Percentiles rank a stretch among this genome's conserved stretches.
phyloP scores from a whole-genome alignment of 2,797 vertebrate species.

The Cyclopterus lumpus region DNA sequence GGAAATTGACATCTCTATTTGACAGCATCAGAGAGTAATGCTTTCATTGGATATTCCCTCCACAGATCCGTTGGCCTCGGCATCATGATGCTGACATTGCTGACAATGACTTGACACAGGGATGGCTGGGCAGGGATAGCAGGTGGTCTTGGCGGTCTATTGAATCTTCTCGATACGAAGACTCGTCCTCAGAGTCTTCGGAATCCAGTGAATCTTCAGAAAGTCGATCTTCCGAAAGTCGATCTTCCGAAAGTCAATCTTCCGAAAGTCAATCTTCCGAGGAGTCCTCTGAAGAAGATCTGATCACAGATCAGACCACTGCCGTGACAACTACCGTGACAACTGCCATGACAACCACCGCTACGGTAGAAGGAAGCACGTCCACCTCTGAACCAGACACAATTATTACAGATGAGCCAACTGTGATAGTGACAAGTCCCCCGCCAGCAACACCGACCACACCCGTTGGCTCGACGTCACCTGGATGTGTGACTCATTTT shows the following conservation, averaged over 20 bases:
- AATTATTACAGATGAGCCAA: background rate
- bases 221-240: background rate
- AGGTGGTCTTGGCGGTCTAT: background rate
- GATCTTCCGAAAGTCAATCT: conserved; percentile 1
- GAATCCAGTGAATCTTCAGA: conserved; percentile 12
- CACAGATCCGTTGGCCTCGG: background rate
- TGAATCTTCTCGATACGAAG: background rate
- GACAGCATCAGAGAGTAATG: background rate
- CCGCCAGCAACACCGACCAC: background rate
- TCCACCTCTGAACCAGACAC: background rate
- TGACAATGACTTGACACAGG: background rate
- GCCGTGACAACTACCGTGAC: background rate
- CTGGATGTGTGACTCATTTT: background rate
- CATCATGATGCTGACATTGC: conserved; percentile 26
- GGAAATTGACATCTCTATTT: background rate
- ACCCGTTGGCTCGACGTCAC: background rate
- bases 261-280: conserved; percentile 16
- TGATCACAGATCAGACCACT: background rate
- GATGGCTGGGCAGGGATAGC: background rate
- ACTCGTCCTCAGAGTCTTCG: conserved; percentile 29
- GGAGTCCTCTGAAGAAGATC: conserved; percentile 43
- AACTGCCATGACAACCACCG: too few relatives aligned
- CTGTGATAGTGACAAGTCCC: background rate
- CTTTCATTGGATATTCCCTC: background rate
- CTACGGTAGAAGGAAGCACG: background rate